Base-by-base conservation (phyloP, 2,113 vertebrate genomes). In the Sminthopsis crassicaudata region DNA sequence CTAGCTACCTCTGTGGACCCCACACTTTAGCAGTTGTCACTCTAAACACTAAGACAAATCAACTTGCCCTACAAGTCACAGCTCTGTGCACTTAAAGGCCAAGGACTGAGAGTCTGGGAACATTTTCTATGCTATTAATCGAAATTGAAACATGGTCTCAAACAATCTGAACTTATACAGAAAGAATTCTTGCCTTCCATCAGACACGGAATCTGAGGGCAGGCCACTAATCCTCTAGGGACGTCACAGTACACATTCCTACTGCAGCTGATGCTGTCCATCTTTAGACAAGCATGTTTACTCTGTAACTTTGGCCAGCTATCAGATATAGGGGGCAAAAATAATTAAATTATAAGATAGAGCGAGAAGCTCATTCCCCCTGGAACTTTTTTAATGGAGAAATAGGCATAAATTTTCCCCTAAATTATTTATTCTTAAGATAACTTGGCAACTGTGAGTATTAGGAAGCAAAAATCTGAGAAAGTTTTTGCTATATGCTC, bases 251-350 rank as follows among this genome's bases (percentile, higher is more conserved):
- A 97, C 98, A 95, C 98, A 98, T 99, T 99, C 98, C 98, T 95
- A 94, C 95, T 46, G 93, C 98, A 98, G 99, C 99, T 99, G 99
- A 98, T 98, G 97, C 98, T 98, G 98, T 99, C 99, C 55, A 90
- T 99, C 99, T 98, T 96, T 46, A 53, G 94, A 92, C 95, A 97
- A 88, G 53, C 94, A 91, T 22, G 30, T 94, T 90, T 93, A 98
- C 98, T 98, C 95, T 90, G 94, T 97, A 98, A 97, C 97, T 95
- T 94, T 90, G 84, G 95, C 48, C 22, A 96, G 95, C 93, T 0
- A 53, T 94, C 94, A 93, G 96, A 97, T 46, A 46, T 53, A 93
- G 95, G 89, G 96, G 54, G 94, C 93, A 92, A 92, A 93, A 36
- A 67, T 53, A 53, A 53, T 53, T 46, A 96, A 96, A 96, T 96